A percentile compares a stretch with the other conserved stretches of the same genome.
phyloP scores from a whole-genome alignment of 2,888 invertebrate genomes.

The Macrostomum cliftonense region DNA sequence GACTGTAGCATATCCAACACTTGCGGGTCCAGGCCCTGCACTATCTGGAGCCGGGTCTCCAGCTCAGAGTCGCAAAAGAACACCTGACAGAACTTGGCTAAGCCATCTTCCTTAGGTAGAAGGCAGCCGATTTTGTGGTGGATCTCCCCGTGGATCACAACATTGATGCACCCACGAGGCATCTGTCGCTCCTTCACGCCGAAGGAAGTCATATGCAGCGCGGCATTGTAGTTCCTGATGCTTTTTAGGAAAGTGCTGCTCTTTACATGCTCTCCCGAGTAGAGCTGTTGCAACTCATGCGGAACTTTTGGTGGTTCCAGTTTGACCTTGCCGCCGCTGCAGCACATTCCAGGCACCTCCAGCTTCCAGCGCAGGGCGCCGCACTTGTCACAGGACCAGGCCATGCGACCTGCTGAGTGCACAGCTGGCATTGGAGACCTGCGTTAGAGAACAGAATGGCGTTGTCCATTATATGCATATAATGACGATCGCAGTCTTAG shows the following conservation, averaged over 20 bases:
- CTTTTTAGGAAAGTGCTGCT: conserved; percentile 12
- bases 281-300: background rate
- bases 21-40: background rate
- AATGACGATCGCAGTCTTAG: no score
- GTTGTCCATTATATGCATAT: no score
- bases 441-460: no score
- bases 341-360: conserved; percentile 9
- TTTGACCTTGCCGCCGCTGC: conserved; percentile 15
- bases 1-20: background rate
- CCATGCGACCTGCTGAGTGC: no score
- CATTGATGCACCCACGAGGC: background rate
- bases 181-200: conserved; percentile 9
- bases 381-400: background rate
- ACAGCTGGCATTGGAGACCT: no score
- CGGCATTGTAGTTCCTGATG: conserved; percentile 16
- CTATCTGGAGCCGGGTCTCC: background rate
- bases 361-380: background rate
- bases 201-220: conserved; percentile 18
- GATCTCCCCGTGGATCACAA: conserved; percentile 2
- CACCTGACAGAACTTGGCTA: background rate
- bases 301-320: conserved; percentile 11
- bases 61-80: background rate
- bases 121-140: conserved; percentile 2
- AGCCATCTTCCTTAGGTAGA: background rate
- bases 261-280: background rate